These are phyloP conservation scores for Pharmacophagus antenor DNA, from an alignment of 2,888 invertebrate species.

Conservation along the genomic window DNA sequence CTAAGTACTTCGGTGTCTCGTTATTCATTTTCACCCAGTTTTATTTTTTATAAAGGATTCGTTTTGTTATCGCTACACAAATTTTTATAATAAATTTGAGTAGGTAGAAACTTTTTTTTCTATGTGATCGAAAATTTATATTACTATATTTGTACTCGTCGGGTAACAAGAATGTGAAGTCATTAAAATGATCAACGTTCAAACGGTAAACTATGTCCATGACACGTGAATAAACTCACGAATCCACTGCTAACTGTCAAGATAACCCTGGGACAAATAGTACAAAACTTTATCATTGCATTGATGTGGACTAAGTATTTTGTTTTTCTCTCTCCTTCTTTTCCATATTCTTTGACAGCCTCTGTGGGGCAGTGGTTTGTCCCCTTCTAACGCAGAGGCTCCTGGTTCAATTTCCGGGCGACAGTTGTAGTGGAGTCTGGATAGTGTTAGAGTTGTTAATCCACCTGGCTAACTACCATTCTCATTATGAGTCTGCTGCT, in stretches of 20 bases:
- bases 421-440: too few species aligned
- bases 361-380: too few species aligned
- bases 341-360: neutral
- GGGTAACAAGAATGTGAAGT: constrained; percentile 1
- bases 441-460: too few species aligned
- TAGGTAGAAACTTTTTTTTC: neutral
- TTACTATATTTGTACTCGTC: neutral
- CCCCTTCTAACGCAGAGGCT: too few species aligned
- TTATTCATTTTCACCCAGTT: constrained; percentile 11
- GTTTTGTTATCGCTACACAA: constrained; percentile 6
- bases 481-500: too few species aligned
- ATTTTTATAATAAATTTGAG: neutral
- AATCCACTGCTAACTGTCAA: constrained; percentile 14
- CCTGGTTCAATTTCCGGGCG: too few species aligned
- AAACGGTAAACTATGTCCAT: constrained; percentile 17
- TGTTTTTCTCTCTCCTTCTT: neutral
- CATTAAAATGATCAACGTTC: constrained; percentile 16
- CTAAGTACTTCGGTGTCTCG: neutral
- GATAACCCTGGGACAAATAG: constrained; percentile 13
- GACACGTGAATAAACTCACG: constrained; percentile 11
- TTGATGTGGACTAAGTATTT: constrained; percentile 11
- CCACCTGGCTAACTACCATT: too few species aligned
- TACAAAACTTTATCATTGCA: constrained; percentile 14
- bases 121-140: too few species aligned
- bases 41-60: constrained; percentile 16